A percentile compares a stretch with the other conserved stretches of the same genome.
phyloP scores from a whole-genome alignment of 1,140 invertebrate species.

The Procambarus virginalis region DNA sequence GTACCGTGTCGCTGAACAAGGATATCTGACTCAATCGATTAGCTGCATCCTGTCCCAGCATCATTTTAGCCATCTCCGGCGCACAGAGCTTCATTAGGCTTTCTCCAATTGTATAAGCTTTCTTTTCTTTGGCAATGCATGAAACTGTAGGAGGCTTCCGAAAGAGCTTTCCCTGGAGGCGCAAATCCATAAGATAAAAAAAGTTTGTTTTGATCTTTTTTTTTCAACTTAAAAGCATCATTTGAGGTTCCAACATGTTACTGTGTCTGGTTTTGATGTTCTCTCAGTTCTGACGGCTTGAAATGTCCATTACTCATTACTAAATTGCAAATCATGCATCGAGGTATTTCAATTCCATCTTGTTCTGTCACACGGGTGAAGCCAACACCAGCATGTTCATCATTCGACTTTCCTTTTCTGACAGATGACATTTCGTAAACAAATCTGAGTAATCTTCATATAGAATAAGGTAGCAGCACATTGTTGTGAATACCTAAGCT shows the following conservation, averaged over 20 bases:
- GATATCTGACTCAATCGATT: not conserved
- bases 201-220: constrained; percentile 43
- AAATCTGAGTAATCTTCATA: no score
- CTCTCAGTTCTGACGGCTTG: constrained; percentile 33
- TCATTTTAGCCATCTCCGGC: not conserved
- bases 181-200: not conserved
- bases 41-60: not conserved
- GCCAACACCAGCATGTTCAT: constrained; percentile 29
- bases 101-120: not conserved
- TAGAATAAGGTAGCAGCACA: no score
- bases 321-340: constrained; percentile 48
- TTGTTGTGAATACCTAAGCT: no score
- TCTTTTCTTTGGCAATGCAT: not conserved
- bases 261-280: constrained; percentile 43
- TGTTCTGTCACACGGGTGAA: constrained; percentile 42
- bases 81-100: not conserved
- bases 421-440: constrained; percentile 8
- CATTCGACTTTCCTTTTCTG: constrained; percentile 21
- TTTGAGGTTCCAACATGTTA: constrained; percentile 45
- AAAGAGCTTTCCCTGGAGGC: no score
- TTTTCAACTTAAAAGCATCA: constrained; percentile 36
- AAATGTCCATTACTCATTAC: constrained; percentile 49
- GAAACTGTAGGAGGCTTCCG: no score
- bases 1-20: not conserved
- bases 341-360: constrained; percentile 34